Percentiles rank a stretch among this genome's conserved stretches.
These are phyloP conservation scores for Polyploca ridens DNA, from an alignment of 2,888 invertebrate species.

Conservation along the genomic window DNA sequence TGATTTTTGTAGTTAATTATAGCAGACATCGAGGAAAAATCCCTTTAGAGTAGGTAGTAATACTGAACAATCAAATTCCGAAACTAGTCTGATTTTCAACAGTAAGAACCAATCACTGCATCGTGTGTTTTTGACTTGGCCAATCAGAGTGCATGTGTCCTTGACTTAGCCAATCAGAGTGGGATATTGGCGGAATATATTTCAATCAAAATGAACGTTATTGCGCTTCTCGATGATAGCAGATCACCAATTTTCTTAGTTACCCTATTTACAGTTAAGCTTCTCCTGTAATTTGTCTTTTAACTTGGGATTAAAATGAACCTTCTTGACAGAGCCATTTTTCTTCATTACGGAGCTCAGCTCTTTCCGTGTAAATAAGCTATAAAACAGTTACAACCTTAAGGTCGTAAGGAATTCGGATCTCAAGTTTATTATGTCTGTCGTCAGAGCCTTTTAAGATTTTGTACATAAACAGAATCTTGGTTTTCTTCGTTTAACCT, in stretches of 20 bases:
- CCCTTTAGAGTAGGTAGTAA: too few species aligned
- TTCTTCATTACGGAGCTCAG: constrained; percentile 20
- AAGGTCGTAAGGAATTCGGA: constrained; percentile 41
- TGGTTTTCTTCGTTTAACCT: not conserved
- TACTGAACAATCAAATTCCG: too few species aligned
- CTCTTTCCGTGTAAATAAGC: constrained; percentile 35
- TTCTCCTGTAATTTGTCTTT: constrained; percentile 8
- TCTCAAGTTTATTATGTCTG: constrained; percentile 44
- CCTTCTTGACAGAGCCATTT: constrained; percentile 6
- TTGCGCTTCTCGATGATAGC: too few species aligned
- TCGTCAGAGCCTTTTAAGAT: constrained; percentile 38
- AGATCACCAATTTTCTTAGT: not conserved
- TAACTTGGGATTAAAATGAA: not conserved
- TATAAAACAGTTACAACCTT: constrained; percentile 44
- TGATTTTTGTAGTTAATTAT: too few species aligned
- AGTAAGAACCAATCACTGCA: too few species aligned
- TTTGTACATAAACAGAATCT: constrained; percentile 22
- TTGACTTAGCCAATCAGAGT: too few species aligned
- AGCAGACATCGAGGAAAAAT: too few species aligned
- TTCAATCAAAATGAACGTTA: too few species aligned
- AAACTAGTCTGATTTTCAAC: too few species aligned
- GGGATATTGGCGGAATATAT: too few species aligned
- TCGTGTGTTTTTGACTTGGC: too few species aligned
- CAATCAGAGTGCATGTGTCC: too few species aligned
- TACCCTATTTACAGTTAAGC: not conserved